Evolutionary conservation across 2,113 vertebrate species (phyloP), one percentile per base, ranked within the genome.

Genomic region (Entomyzon cyanotis): DNA sequence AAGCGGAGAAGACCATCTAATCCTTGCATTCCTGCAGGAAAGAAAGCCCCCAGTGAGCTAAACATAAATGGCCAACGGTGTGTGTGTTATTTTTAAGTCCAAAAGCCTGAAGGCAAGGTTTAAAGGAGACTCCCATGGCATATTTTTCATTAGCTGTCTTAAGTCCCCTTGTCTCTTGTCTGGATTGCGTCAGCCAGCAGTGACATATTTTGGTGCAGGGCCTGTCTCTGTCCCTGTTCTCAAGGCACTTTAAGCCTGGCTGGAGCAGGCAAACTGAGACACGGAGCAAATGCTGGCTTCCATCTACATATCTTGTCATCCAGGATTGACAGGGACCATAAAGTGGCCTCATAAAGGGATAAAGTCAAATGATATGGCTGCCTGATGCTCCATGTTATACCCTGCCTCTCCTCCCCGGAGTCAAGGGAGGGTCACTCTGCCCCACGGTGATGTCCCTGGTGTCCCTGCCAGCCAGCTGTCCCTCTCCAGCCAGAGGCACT

Each of bases 131-230:
- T 56, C 85, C 92, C 90, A 70, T 60, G 74, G 78, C 90, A 95
- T 96, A 90, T 94, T 95, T 92, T 75, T 92, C 67, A 41, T 93
- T 93, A 95, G 93, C 95, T 90, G 87, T 64, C 89, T 96, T 97
- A 97, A 97, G 96, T 95, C 96, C 87, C 49, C 93, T 94, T 96
- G 95, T 97, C 97, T 97, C 96, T 95, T 11, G 69, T 74, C 81
- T 28, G 89, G 58, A 85, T 90, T 94, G 87, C 60, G 10, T 96
- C 94, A 95, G 90, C 70, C 77, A 76, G 90, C 86, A 87, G 89
- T 84, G 95, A 93, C 95, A 95, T 96, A 96, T 93, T 96, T 96
- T 64, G 89, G 89, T 86, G 64, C 9, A 2, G 78, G 77, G 75
- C 41, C 82, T 77, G 87, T 82, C 73, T 74, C 89, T 52, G 69